Conservation (phyloP, 1,140 invertebrate species). For the Bombus consobrinus region DNA sequence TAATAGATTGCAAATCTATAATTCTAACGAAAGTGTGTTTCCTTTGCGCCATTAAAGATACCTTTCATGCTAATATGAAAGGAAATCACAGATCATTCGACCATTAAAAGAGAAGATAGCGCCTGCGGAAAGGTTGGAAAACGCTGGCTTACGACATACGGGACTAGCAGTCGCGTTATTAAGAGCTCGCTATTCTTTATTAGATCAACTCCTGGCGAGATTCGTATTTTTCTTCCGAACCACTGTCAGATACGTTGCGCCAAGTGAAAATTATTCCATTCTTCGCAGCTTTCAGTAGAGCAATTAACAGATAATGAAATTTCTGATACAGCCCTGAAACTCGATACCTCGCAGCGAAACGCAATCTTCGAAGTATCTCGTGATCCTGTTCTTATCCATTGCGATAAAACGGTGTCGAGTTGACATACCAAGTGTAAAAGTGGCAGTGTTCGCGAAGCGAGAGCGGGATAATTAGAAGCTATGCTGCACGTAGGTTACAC, state of each 20-base stretch:
- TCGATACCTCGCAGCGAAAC: not conserved
- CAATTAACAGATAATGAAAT: conserved; percentile 41
- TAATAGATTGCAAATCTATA: too few relatives aligned
- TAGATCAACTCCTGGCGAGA: not conserved
- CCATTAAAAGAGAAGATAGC: too few relatives aligned
- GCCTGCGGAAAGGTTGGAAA: not conserved
- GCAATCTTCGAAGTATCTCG: conserved; percentile 20
- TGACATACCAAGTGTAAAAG: not conserved
- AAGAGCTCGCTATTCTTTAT: not conserved
- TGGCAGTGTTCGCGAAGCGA: not conserved
- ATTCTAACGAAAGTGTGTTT: too few relatives aligned
- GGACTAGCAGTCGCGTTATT: not conserved
- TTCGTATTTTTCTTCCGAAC: not conserved
- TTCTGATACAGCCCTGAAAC: not conserved
- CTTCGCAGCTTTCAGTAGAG: conserved; percentile 11
- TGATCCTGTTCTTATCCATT: not conserved
- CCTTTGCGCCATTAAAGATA: too few relatives aligned
- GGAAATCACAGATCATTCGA: too few relatives aligned
- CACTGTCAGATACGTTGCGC: conserved; percentile 32
- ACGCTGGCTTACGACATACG: not conserved
- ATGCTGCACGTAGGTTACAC: conserved; percentile 31
- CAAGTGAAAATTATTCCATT: conserved; percentile 12
- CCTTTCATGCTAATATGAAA: too few relatives aligned
- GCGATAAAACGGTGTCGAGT: conserved; percentile 21
- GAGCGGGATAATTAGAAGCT: conserved; percentile 43